Evolutionary conservation across 2,113 vertebrate genomes (phyloP), one percentile per base, ranked within the genome.

Genomic region (Cromileptes altivelis): DNA sequence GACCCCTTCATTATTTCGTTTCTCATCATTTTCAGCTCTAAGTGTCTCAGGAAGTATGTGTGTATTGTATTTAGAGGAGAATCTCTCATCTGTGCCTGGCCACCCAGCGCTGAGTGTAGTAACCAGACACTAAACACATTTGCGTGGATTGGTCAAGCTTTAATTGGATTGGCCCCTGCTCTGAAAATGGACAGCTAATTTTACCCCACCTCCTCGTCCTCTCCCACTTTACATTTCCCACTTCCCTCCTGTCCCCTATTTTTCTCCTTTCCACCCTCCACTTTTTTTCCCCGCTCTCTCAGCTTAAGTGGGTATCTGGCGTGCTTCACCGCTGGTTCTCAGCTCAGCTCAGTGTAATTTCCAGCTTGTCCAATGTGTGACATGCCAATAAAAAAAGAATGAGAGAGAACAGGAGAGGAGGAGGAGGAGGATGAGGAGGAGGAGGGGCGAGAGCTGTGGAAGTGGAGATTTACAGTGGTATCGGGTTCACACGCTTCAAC

Each of bases 291-390:
- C 17, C 37, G 37, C 71, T 49, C 71, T 74, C 85, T 85, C 61
- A 64, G 87, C 65, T 81, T 92, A 92, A 92, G 86, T 91, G 85
- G 86, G 78, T 91, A 88, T 90, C 78, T 92, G 89, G 88, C 74
- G 72, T 86, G 90, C 89, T 91, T 93, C 75, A 73, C 80, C 81
- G 27, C 88, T 86, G 87, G 78, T 93, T 93, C 89, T 88, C 92
- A 88, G 91, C 78, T 91, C 91, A 64, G 83, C 85, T 85, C 76
- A 60, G 89, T 91, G 89, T 94, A 93, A 95, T 96, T 95, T 95
- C 94, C 94, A 94, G 93, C 93, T 94, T 95, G 92, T 93, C 93
- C 90, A 93, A 92, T 88, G 94, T 95, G 92, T 94, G 93, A 94
- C 93, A 89, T 88, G 88, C 88, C 94, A 95, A 89, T 94, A 94